Evolutionary conservation across 2,797 vertebrate species (phyloP), one percentile per base, ranked within the genome.

Genomic region (Parauchenoglanis punctatus): DNA sequence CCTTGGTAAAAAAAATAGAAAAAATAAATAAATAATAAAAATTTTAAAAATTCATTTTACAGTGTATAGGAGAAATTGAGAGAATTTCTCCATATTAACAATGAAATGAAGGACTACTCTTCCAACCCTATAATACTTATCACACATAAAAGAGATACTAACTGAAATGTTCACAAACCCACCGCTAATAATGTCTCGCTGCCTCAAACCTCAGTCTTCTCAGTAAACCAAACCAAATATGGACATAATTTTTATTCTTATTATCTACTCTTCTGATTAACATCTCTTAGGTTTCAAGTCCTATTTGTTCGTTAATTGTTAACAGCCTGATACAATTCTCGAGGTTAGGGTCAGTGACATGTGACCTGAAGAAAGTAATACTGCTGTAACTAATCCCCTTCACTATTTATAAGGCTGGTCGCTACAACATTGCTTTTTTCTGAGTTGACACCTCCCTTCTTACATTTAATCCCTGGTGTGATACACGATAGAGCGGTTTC

Each of bases 321-420:
- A 91, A 91, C 86, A 90, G 89, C 68, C 89, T 76, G 90, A 90
- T 90, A 90, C 89, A 89, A 88, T 87, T 88, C 72, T 78, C 35
- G 1, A 81, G 89, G 86, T 91, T 56, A 85, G 86, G 83, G 94
- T 88, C 82, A 81, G 78, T 63, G 87, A 87, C 89, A 85, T 46
- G 25, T 86, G 89, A 88, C 86, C 89, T 76, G 81, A 76, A 80
- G 89, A 89, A 91, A 91, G 88, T 91, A 78, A 58, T 90, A 89
- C 91, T 90, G 91, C 90, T 91, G 92, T 86, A 92, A 94, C 95
- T 92, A 91, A 94, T 94, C 93, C 92, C 78, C 58, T 88, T 78
- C 7, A 28, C 91, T 83, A 89, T 93, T 90, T 87, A 92, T 82
- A 82, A 70, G 75, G 77, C 83, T 91, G 73, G 86, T 86, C n/a